Base-by-base conservation (phyloP, 2,113 vertebrate genomes). In the Condylura cristata region DNA sequence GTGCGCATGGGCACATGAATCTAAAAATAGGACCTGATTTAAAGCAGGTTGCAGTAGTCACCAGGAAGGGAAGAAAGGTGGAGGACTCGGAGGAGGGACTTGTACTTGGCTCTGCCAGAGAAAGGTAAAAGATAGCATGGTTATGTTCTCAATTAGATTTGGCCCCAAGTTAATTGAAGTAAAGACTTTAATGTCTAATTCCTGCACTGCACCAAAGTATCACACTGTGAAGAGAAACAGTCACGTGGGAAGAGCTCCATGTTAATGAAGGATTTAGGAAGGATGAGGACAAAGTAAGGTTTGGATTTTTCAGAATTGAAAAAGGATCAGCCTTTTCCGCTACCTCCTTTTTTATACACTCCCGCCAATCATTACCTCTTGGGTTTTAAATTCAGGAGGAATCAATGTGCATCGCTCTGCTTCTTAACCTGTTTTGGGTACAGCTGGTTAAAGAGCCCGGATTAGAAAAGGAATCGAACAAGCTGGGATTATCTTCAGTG, bases 391-490 rank as follows among this genome's bases (percentile, higher is more conserved):
- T 88, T 93, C 86, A n/a, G 14, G 70, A 56, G 88, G 66, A 75
- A 86, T 93, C 86, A 68, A 3, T 90, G 58, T 86, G 63, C 58
- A 61, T 46, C 81, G 58, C 32, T 91, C 65, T 86, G 48, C 82
- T 85, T 94, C 63, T 83, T 95, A 93, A 89, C 18, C 20, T 84
- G 51, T 84, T 95, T 95, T 83, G 76, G 75, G 86, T 86, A 41
- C 75, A 95, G 86, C 84, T 90, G 76, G 72, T 88, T 96, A 86
- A 90, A 93, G 89, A 96, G 39, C 53, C 51, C 86, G 8, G 72
- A 78, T 97, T 97, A 97, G 89, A 97, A 96, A 96, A 95, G 24
- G 86, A 88, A 91, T 74, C 0, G 2, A 95, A 75, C 87, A 84
- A 75, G 95, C 86, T 39, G 91, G 60, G 94, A 66, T 98, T 71